phyloP scores from a whole-genome alignment of 2,113 vertebrate species.

The Cyphomyrus discorhynchus region DNA sequence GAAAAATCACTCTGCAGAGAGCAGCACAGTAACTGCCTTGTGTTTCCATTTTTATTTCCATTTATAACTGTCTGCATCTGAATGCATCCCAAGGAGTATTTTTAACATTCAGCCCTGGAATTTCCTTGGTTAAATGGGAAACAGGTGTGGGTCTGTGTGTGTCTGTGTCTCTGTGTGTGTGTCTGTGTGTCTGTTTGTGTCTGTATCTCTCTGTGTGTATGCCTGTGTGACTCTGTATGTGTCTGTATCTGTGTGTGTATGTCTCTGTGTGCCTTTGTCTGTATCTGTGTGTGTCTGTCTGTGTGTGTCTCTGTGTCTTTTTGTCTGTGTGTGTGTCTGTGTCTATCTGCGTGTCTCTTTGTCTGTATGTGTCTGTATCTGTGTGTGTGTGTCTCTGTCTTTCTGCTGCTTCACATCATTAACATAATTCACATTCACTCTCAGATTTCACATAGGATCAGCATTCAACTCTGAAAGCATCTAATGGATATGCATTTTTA shows the following conservation, averaged over 20 bases:
- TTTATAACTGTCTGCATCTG: not conserved
- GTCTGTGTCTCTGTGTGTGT: not conserved
- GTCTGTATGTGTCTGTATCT: not conserved
- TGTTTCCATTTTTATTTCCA: not conserved
- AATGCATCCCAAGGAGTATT: not conserved
- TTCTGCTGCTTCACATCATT: not conserved
- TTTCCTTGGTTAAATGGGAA: not conserved
- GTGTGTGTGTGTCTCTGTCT: not conserved
- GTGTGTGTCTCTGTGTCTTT: not conserved
- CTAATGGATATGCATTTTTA: not conserved
- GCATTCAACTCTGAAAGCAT: not conserved
- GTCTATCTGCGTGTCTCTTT: too few relatives aligned
- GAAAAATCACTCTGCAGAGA: not conserved
- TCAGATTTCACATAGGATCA: not conserved
- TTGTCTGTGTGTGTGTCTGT: not conserved
- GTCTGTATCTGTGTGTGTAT: not conserved
- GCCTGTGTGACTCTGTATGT: not conserved
- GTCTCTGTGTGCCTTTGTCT: not conserved
- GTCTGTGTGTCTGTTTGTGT: not conserved
- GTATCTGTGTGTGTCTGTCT: not conserved
- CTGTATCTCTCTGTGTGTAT: not conserved
- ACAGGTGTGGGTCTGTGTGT: not conserved
- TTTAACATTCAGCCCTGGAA: not conserved
- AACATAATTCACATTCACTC: not conserved
- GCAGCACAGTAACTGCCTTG: not conserved